Evolutionary conservation across 2,888 invertebrate genomes (phyloP), one percentile per base, ranked within the genome.

Genomic region (Ormyrus nitidulus): DNA sequence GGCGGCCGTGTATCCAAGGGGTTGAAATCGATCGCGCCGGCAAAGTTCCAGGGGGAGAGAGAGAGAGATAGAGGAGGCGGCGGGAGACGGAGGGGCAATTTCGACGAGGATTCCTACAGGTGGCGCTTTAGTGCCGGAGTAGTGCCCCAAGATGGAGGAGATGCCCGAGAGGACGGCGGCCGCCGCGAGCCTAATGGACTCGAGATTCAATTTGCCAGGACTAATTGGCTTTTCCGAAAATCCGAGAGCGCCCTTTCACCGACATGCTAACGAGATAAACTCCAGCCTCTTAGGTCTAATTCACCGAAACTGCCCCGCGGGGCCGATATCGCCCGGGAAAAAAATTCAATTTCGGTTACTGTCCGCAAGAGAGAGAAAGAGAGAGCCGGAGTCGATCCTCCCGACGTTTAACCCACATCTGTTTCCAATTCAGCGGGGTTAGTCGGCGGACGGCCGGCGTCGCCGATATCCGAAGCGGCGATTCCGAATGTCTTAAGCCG

Each of bases 61-160:
- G 19, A 19, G 19, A 19, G 19, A 19, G 19, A n/a, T n/a, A 19
- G 13, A 51, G 61, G 48, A 13, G 13, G n/a, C n/a, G 46, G 6
- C 49, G 44, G 2, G 48, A 34, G 34, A 34, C 34, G 51, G 9
- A 51, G 65, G 65, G 49, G 46, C 44, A 11, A 46, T 46, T 9
- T 2, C 49, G 58, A 6, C 11, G 56, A 76, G 71, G 71, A 80
- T 72, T 80, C 80, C 73, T 80, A 77, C 80, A 80, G 80, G 80
- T 80, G 80, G 80, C 80, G 80, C 80, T 80, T 76, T 66, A 54
- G 71, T 34, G n/a, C 62, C 48, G 53, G 44, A 34, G 34, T 34
- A 6, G 6, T 19, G 44, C 6, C 13, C 62, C 77, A 78, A 78
- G 66, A 78, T 78, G 77, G 78, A 46, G 78, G 78, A 68, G 61